A percentile compares a stretch with the other conserved stretches of the same genome.
Evolutionary conservation across 2,113 vertebrate species (phyloP).

Genomic region (Onychostoma macrolepis): DNA sequence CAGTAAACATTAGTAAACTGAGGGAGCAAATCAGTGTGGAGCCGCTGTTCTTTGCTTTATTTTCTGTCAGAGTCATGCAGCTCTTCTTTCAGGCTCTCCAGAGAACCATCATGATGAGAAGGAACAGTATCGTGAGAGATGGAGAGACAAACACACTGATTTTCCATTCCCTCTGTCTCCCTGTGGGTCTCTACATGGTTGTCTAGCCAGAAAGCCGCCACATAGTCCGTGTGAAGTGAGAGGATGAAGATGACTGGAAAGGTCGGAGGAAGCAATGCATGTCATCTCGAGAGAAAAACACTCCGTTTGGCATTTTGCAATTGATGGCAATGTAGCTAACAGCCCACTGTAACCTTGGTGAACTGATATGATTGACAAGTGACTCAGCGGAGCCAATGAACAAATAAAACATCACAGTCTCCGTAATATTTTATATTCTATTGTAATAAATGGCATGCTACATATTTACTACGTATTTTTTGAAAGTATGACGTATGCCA

Average conservation of each 20-base stretch:
- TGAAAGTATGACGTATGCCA: background rate
- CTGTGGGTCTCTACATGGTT: constrained; percentile 4
- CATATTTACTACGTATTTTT: background rate
- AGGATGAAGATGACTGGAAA: constrained; percentile 28
- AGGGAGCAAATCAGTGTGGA: constrained; percentile 1
- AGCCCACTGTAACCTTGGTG: background rate
- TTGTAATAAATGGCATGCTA: background rate
- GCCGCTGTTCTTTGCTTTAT: constrained; percentile 7
- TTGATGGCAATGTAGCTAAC: background rate
- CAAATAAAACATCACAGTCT: background rate
- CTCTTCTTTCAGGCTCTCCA: constrained; percentile 26
- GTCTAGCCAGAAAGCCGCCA: constrained; percentile 15
- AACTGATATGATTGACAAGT: constrained; percentile 9
- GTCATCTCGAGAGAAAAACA: constrained; percentile 15
- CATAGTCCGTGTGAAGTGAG: constrained; percentile 11
- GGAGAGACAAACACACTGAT: background rate
- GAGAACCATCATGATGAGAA: constrained; percentile 6
- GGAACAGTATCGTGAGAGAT: constrained; percentile 18
- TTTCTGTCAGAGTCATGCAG: background rate
- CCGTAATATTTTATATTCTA: background rate
- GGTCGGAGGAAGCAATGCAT: constrained; percentile 3
- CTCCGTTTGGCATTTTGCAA: constrained; percentile 9
- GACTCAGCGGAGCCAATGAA: constrained; percentile 10
- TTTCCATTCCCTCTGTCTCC: constrained; percentile 17
- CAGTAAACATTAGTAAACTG: constrained; percentile 13